Percentiles rank a stretch among this genome's conserved stretches.
These are phyloP conservation scores for Geotrupes spiniger DNA, from an alignment of 2,888 invertebrate genomes.

Conservation along the genomic window DNA sequence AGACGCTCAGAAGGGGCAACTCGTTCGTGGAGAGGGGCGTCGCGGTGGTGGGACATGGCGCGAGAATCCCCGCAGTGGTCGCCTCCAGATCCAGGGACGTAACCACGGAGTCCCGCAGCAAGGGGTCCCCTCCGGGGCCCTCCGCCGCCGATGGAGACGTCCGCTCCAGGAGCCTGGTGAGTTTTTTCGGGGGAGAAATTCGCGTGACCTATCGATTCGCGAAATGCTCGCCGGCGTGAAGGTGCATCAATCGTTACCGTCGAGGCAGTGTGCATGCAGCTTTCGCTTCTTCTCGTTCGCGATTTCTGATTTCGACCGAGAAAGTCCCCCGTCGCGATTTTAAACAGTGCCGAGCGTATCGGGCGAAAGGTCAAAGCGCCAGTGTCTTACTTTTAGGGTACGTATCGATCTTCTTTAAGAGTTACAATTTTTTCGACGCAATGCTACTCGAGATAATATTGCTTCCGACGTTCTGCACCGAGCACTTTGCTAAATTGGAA, in stretches of 20 bases:
- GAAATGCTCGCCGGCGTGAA: no score
- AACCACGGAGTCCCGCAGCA: conserved; percentile 57
- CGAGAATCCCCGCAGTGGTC: conserved; percentile 44
- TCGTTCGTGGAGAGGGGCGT: conserved; percentile 46
- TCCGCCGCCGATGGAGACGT: conserved; percentile 49
- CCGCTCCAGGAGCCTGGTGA: conserved; percentile 54
- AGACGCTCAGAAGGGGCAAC: conserved; percentile 37
- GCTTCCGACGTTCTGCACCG: no score
- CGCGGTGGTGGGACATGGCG: conserved; percentile 50
- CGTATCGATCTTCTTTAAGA: no score
- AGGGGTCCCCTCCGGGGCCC: conserved; percentile 42
- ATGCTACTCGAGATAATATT: no score
- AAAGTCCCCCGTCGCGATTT: background rate
- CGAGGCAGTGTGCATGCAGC: no score
- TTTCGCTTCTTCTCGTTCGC: background rate
- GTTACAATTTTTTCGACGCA: no score
- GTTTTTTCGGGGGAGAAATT: conserved; percentile 35
- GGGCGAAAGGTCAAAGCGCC: no score
- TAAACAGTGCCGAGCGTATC: no score
- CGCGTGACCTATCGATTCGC: conserved; percentile 1
- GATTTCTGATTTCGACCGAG: background rate
- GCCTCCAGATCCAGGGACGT: conserved; percentile 58
- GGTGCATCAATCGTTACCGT: no score
- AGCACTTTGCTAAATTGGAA: no score
- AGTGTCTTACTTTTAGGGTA: no score